Percentiles rank a stretch among this genome's conserved stretches.
Evolutionary conservation across 2,888 invertebrate species (phyloP).

Genomic region (Therioaphis trifolii): DNA sequence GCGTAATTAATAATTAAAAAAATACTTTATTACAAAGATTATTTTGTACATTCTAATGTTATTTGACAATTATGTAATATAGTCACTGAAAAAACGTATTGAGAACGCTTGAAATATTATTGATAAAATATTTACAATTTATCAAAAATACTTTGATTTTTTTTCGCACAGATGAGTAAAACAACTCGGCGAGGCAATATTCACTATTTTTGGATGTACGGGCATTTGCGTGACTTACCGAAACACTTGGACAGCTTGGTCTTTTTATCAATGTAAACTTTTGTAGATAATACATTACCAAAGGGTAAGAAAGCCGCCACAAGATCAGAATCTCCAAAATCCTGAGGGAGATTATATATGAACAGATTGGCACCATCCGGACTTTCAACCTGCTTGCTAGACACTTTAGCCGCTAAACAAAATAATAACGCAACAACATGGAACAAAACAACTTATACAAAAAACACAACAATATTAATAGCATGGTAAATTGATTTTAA

Average conservation of each 20-base stretch:
- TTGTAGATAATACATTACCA: constrained; percentile 97
- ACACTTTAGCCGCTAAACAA: constrained; percentile 67
- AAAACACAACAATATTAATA: constrained; percentile 53
- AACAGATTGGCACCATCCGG: constrained; percentile 99
- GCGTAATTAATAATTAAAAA: too few relatives aligned
- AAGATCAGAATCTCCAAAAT: constrained; percentile 96
- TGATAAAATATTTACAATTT: too few relatives aligned
- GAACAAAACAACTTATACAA: constrained; percentile 60
- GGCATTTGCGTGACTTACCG: constrained; percentile 73
- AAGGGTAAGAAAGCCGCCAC: constrained; percentile 97
- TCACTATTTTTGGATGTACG: background rate
- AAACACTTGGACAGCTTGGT: constrained; percentile 99
- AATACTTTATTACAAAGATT: too few relatives aligned
- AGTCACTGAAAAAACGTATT: too few relatives aligned
- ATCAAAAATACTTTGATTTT: too few relatives aligned
- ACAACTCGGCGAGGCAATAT: background rate
- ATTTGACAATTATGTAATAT: too few relatives aligned
- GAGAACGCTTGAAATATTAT: too few relatives aligned
- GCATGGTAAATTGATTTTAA: background rate
- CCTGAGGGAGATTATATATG: constrained; percentile 99
- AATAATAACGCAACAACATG: constrained; percentile 62
- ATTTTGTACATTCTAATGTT: too few relatives aligned
- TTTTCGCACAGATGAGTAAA: background rate
- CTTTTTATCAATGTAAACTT: constrained; percentile 99
- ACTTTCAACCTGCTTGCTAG: constrained; percentile 94